phyloP scores from a whole-genome alignment of 2,888 invertebrate species.

The Callyntrura guangdongensis region DNA sequence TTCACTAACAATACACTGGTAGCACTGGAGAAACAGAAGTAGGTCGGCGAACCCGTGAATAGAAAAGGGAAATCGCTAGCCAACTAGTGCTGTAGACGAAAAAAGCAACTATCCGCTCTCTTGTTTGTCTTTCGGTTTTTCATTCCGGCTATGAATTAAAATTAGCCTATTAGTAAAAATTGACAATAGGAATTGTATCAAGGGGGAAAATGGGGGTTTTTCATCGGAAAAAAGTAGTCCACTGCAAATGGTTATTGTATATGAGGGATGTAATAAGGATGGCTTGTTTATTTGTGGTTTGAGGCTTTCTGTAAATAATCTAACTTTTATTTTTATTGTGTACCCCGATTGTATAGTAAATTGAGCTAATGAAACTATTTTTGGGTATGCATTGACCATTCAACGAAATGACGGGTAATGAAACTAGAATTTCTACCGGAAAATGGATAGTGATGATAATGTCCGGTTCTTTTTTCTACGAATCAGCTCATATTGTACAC shows the following conservation, averaged over 20 bases:
- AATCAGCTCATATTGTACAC: not conserved
- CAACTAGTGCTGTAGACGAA: not conserved
- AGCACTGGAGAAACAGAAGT: not conserved
- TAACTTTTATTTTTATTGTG: conserved; percentile 11
- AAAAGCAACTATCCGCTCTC: not conserved
- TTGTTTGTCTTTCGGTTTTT: conserved; percentile 15
- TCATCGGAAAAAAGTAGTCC: conserved; percentile 18
- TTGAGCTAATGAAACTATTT: not conserved
- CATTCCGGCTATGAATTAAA: conserved; percentile 12
- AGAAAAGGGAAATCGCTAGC: not conserved
- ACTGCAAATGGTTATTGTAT: not conserved
- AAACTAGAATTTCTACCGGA: not conserved
- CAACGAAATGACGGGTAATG: not conserved
- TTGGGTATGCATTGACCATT: conserved; percentile 2
- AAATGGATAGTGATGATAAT: not conserved
- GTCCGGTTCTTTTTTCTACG: not conserved
- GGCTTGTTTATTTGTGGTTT: conserved; percentile 22
- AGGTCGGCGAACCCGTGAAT: not conserved
- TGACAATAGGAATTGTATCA: not conserved
- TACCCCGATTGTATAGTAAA: not conserved
- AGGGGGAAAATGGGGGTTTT: not conserved
- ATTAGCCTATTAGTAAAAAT: conserved; percentile 5
- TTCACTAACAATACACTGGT: not conserved
- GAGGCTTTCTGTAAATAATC: not conserved
- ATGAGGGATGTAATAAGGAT: not conserved